Evolutionary conservation across 2,888 invertebrate genomes (phyloP), one percentile per base, ranked within the genome.

Genomic region (Hirtodrosophila confusa): DNA sequence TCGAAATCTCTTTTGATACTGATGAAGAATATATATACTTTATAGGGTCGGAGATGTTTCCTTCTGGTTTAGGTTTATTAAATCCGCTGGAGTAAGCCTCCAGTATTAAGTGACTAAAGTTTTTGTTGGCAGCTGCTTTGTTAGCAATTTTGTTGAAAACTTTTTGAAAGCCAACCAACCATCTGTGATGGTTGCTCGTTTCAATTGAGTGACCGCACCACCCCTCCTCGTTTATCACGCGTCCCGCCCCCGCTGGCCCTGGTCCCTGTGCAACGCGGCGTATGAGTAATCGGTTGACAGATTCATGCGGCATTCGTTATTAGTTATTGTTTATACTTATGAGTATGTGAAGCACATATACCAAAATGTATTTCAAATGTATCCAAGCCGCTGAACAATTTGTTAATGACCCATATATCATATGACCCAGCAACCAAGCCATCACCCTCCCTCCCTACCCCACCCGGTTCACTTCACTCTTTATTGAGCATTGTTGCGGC

Each of bases 351-450:
- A 9, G 33, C 44, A 47, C 29, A 53, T 23, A 45, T 29, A 49
- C 43, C 51, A 33, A 47, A 55, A 23, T 62, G 70, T 76, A 70
- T 61, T 76, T 66, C 65, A 61, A 8, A 31, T 31, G 31, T 60
- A 72, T 84, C 70, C 85, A 82, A 69, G 69, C 70, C 71, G 75
- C 54, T 78, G 78, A 78, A 80, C 88, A 84, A 75, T 75, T 88
- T 85, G 88, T 85, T 88, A 84, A 84, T 84, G 84, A 84, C 88
- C 88, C 82, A 88, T 78, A 84, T 88, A 88, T 88, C 86, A 69
- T 68, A 79, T 75, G 56, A 78, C 78, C 60, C 56, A 50, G 36
- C 35, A 35, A 11, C 44, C 48, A 49, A 41, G 35, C 63, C 60
- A 6, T 2, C 27, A 27, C 35, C 43, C 31, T 17, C 17, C 1